Evolutionary conservation across 2,113 vertebrate genomes (phyloP).

Genomic region (Gorilla gorilla): DNA sequence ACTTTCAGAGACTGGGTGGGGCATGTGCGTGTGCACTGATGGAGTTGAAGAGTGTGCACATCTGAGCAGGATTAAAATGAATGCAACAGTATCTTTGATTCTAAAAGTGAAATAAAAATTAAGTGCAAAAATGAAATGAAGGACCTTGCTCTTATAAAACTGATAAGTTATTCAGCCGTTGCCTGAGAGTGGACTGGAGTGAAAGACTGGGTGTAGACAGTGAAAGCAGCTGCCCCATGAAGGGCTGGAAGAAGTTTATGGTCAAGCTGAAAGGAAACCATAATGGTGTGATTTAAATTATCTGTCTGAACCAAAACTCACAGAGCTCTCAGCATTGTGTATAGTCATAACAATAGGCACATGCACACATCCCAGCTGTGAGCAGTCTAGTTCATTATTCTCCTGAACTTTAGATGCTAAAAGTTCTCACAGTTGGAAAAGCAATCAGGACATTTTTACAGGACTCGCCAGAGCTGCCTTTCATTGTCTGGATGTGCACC

Average conservation of each 20-base stretch:
- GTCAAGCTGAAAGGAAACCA: background rate
- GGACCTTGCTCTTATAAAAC: background rate
- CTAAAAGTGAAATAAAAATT: conserved; percentile 37
- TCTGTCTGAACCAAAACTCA: background rate
- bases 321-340: background rate
- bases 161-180: background rate
- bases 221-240: fast-evolving
- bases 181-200: background rate
- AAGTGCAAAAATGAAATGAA: background rate
- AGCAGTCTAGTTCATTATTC: background rate
- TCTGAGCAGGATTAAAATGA: background rate
- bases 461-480: background rate
- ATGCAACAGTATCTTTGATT: background rate
- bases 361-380: background rate
- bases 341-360: background rate
- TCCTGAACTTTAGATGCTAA: background rate
- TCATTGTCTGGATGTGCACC: background rate
- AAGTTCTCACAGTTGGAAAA: background rate
- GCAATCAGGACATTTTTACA: background rate
- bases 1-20: background rate
- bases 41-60: background rate
- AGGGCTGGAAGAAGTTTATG: background rate
- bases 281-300: background rate
- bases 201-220: background rate
- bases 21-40: background rate